phyloP scores from a whole-genome alignment of 2,797 vertebrate genomes.

The Sebastes paucispinis region DNA sequence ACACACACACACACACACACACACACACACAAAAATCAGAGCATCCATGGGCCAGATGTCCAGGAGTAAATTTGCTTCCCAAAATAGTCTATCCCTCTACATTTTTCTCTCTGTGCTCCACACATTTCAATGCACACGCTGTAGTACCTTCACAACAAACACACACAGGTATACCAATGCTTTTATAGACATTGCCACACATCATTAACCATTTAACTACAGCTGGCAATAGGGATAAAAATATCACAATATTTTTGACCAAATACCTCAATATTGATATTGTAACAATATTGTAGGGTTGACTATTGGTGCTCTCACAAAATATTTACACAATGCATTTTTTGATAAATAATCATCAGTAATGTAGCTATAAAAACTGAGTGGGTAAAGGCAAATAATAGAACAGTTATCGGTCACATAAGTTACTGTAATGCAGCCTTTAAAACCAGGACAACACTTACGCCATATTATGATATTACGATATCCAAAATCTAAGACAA shows the following conservation, averaged over 20 bases:
- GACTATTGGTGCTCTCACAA: too few species aligned
- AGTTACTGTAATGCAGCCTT: too few species aligned
- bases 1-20: conserved; percentile 3
- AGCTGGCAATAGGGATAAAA: too few species aligned
- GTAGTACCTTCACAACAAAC: background rate
- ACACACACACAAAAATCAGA: background rate
- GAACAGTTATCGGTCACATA: too few species aligned
- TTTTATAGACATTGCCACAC: background rate
- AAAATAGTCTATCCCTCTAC: conserved; percentile 25
- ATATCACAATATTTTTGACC: too few species aligned
- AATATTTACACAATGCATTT: too few species aligned
- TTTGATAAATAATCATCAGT: too few species aligned
- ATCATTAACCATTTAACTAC: background rate
- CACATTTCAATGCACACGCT: background rate
- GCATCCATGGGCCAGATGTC: conserved; percentile 51
- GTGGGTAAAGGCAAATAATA: too few species aligned
- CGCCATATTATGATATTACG: background rate
- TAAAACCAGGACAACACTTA: background rate
- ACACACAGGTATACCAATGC: background rate
- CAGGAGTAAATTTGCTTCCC: conserved; percentile 38
- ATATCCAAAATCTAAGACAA: background rate
- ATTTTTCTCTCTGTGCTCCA: background rate
- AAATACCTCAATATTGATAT: too few species aligned
- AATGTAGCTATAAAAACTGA: too few species aligned
- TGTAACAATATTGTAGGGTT: too few species aligned